phyloP scores from a whole-genome alignment of 2,113 vertebrate species.

The Pteronura brasiliensis region DNA sequence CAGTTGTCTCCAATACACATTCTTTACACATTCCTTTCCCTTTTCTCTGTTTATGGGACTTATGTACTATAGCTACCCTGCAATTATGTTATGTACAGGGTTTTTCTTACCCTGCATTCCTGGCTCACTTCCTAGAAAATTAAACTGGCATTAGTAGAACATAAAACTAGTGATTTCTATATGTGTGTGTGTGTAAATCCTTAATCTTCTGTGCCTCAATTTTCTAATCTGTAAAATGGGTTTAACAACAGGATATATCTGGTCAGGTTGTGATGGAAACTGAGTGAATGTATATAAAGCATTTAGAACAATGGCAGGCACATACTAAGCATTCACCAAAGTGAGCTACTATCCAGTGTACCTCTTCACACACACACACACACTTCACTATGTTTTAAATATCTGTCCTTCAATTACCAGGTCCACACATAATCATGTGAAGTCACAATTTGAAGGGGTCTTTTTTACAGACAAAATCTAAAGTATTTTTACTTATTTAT shows the following conservation, averaged over 20 bases:
- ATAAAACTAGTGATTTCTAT: background rate
- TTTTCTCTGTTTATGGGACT: conserved; percentile 15
- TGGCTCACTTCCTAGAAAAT: conserved; percentile 17
- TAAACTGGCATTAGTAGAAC: background rate
- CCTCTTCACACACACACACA: background rate
- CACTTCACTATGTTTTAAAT: background rate
- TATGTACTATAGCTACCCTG: background rate
- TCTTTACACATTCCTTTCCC: conserved; percentile 29
- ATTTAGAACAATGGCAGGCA: background rate
- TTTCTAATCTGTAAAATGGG: background rate
- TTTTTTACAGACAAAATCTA: background rate
- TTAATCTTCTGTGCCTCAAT: background rate
- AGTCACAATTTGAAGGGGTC: background rate
- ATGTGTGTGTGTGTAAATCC: background rate
- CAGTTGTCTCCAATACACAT: conserved; percentile 8
- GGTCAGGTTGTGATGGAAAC: background rate
- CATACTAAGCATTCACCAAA: background rate
- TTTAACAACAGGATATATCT: background rate
- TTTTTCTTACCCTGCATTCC: background rate
- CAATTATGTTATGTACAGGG: background rate
- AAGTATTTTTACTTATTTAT: background rate
- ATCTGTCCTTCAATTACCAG: background rate
- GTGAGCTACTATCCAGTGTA: background rate
- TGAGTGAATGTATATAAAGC: background rate
- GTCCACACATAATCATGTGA: background rate